A percentile compares a stretch with the other conserved stretches of the same genome.
Conservation (phyloP, 1,140 invertebrate genomes). For the Formica selysi region DNA sequence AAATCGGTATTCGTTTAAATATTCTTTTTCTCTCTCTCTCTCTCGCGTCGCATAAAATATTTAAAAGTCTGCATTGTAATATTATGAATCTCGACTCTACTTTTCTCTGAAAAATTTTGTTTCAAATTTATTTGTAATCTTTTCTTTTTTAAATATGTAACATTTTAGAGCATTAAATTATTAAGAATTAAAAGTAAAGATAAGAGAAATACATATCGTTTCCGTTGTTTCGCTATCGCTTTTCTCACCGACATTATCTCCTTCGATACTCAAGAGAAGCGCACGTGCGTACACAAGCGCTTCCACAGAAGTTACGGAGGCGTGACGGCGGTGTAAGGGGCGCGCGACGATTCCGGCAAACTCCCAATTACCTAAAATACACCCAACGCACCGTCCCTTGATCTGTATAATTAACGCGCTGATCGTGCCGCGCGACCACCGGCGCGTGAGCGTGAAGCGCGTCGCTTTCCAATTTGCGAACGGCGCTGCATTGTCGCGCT, state of each 20-base stretch:
- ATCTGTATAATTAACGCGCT: conserved; percentile 76
- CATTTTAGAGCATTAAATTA: background rate
- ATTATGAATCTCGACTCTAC: background rate
- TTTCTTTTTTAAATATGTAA: background rate
- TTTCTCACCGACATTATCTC: conserved; percentile 16
- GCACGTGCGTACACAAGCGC: background rate
- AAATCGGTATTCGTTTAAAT: background rate
- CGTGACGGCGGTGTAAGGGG: conserved; percentile 37
- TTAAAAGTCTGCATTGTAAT: background rate
- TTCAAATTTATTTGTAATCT: background rate
- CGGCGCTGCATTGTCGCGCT: conserved; percentile 59
- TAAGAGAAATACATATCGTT: background rate
- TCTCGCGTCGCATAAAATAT: background rate
- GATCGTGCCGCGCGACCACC: conserved; percentile 64
- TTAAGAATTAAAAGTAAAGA: conserved; percentile 1
- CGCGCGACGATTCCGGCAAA: conserved; percentile 55
- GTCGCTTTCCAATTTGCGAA: conserved; percentile 75
- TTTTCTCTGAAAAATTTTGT: background rate
- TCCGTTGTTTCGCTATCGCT: background rate
- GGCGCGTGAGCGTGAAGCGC: conserved; percentile 73
- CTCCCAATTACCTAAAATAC: conserved; percentile 75
- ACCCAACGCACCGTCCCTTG: conserved; percentile 63
- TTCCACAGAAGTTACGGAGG: conserved; percentile 20
- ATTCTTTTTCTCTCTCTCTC: background rate
- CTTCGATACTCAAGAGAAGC: background rate